phyloP scores from a whole-genome alignment of 2,113 vertebrate genomes.

The Motacilla alba region DNA sequence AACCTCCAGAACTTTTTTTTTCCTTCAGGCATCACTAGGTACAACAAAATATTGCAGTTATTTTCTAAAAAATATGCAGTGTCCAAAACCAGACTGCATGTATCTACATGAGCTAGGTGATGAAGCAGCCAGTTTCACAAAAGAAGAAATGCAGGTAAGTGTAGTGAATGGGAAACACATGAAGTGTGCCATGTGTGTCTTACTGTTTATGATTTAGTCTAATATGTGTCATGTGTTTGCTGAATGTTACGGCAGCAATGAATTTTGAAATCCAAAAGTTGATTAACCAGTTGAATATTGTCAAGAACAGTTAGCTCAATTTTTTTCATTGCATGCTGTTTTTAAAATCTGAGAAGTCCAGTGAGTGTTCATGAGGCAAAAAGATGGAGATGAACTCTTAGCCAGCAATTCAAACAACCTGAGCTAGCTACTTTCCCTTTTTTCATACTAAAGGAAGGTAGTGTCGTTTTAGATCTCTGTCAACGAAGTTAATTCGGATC shows the following conservation, averaged over 20 bases:
- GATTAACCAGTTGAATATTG: not conserved
- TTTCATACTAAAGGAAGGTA: not conserved
- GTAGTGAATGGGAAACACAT: not conserved
- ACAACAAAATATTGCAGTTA: slow-evolving; percentile 99
- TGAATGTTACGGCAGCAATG: not conserved
- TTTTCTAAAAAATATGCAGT: slow-evolving; percentile 99
- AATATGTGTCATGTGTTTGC: not conserved
- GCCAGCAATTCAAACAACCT: not conserved
- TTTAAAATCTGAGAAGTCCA: not conserved
- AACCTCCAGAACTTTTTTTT: not conserved
- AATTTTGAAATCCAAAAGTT: not conserved
- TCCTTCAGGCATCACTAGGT: slow-evolving; percentile 94
- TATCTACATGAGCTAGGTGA: slow-evolving; percentile 98
- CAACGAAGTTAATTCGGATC: not conserved
- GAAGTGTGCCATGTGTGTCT: not conserved
- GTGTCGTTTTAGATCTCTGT: not conserved
- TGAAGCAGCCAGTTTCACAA: slow-evolving; percentile 99
- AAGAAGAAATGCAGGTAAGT: slow-evolving; percentile 98
- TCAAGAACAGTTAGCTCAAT: not conserved
- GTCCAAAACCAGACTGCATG: slow-evolving; percentile 99
- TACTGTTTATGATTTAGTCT: not conserved
- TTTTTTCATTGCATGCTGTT: not conserved
- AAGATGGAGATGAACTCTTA: not conserved
- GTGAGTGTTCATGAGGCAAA: not conserved
- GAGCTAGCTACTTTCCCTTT: not conserved